Percentiles rank a stretch among this genome's conserved stretches.
Evolutionary conservation across 2,113 vertebrate species (phyloP).

Genomic region (Glareola pratincola): DNA sequence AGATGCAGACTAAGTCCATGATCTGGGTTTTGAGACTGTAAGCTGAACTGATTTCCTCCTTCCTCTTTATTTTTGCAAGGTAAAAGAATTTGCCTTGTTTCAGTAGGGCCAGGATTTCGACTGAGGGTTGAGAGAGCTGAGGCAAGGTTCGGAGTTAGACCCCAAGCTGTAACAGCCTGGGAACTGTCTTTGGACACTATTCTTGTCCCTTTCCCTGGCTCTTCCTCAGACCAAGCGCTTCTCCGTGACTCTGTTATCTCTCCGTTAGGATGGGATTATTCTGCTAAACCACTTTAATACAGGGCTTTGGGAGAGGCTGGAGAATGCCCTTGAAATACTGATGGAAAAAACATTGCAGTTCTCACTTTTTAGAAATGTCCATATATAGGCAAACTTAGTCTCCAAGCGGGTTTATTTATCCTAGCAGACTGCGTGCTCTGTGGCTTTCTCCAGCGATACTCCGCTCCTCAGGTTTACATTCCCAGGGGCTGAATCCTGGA

Average conservation of each 20-base stretch:
- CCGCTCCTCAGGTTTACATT: slow-evolving; percentile 9
- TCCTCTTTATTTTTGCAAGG: not conserved
- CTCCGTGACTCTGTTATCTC: not conserved
- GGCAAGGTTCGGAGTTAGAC: not conserved
- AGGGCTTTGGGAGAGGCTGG: not conserved
- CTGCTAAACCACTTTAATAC: not conserved
- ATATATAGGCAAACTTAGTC: not conserved
- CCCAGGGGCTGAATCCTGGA: not conserved
- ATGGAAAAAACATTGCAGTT: not conserved
- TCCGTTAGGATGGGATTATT: not conserved
- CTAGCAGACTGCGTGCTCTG: not conserved
- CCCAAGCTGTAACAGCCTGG: not conserved
- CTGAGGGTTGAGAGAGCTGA: not conserved
- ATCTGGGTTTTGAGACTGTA: not conserved
- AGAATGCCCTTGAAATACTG: not conserved
- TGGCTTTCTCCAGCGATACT: not conserved
- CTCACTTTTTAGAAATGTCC: slow-evolving; percentile 10
- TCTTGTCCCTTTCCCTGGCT: not conserved
- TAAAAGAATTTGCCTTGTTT: not conserved
- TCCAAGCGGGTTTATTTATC: slow-evolving; percentile 4
- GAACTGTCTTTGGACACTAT: not conserved
- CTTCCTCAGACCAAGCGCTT: not conserved
- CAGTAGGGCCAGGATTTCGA: not conserved
- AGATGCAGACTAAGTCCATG: not conserved
- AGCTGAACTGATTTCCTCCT: not conserved